phyloP scores from a whole-genome alignment of 1,140 invertebrate genomes.

The Ceratosolen fusciceps region DNA sequence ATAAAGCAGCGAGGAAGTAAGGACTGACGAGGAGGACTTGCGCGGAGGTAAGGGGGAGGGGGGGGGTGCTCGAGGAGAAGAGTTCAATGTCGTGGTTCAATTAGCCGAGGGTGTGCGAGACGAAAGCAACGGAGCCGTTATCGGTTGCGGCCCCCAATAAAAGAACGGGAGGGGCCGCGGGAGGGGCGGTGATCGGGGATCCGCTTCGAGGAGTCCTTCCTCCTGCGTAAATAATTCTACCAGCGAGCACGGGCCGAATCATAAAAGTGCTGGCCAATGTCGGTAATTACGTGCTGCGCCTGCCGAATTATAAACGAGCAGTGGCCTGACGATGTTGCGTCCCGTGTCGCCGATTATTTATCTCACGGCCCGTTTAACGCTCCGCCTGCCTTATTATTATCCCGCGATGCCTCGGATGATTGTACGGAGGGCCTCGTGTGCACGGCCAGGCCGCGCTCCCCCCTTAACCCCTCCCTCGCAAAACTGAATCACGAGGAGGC shows the following conservation, averaged over 20 bases:
- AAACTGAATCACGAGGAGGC: neutral
- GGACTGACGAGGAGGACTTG: too few species aligned
- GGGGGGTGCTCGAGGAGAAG: too few species aligned
- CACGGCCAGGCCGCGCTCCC: too few species aligned
- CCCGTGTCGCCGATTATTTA: slow-evolving; percentile 35
- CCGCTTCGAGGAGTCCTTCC: too few species aligned
- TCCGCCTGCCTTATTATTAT: slow-evolving; percentile 21
- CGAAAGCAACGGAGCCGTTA: slow-evolving; percentile 41
- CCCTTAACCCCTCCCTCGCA: too few species aligned
- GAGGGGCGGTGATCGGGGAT: too few species aligned
- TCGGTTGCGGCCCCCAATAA: neutral
- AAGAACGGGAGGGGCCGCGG: neutral
- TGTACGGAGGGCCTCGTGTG: slow-evolving; percentile 9
- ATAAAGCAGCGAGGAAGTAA: neutral
- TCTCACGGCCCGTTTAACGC: slow-evolving; percentile 13
- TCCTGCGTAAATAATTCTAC: slow-evolving; percentile 41
- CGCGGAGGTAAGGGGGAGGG: too few species aligned
- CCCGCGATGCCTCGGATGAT: neutral
- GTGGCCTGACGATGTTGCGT: slow-evolving; percentile 15
- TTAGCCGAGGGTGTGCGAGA: slow-evolving; percentile 4
- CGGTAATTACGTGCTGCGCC: slow-evolving; percentile 42
- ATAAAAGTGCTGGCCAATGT: slow-evolving; percentile 22
- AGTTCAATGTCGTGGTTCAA: slow-evolving; percentile 40
- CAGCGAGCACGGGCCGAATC: slow-evolving; percentile 4
- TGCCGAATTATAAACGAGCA: slow-evolving; percentile 39